Conservation (phyloP, 2,888 invertebrate species). For the Nemurella pictetii region DNA sequence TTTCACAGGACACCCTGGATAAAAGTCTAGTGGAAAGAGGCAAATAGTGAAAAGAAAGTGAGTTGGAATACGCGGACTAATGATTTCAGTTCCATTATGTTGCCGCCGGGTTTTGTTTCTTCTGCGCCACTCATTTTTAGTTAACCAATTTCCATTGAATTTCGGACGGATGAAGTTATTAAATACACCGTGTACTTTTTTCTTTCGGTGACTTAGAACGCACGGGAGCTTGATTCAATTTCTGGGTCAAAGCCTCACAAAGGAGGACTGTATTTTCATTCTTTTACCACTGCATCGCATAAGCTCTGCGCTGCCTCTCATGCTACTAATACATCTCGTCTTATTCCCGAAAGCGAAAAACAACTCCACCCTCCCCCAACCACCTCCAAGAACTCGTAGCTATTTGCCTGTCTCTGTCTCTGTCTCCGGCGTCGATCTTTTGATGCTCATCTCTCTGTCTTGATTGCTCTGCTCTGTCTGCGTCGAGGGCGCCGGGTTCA, state of each 20-base stretch:
- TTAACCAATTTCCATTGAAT: not conserved
- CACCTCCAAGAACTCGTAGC: not conserved
- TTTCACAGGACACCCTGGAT: not conserved
- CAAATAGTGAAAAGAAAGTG: not conserved
- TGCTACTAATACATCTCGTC: not conserved
- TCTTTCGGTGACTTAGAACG: too few species aligned
- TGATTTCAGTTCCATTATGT: not conserved
- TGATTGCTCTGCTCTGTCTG: not conserved
- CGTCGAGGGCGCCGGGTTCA: not conserved
- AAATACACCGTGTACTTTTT: too few species aligned
- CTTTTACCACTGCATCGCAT: not conserved
- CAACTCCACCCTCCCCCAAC: not conserved
- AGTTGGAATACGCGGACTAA: not conserved
- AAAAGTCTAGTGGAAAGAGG: not conserved
- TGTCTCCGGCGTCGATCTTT: not conserved
- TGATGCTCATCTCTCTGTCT: not conserved
- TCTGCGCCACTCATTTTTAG: not conserved
- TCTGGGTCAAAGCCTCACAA: not conserved
- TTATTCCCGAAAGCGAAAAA: not conserved
- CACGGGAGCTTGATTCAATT: not conserved
- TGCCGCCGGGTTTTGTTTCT: not conserved
- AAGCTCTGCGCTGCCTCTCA: not conserved
- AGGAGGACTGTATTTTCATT: not conserved
- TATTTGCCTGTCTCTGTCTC: conserved; percentile 4
- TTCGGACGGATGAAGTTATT: too few species aligned